A percentile compares a stretch with the other conserved stretches of the same genome.
Evolutionary conservation across 2,888 invertebrate species (phyloP).

Genomic region (Mongoloraphidia duomilia): DNA sequence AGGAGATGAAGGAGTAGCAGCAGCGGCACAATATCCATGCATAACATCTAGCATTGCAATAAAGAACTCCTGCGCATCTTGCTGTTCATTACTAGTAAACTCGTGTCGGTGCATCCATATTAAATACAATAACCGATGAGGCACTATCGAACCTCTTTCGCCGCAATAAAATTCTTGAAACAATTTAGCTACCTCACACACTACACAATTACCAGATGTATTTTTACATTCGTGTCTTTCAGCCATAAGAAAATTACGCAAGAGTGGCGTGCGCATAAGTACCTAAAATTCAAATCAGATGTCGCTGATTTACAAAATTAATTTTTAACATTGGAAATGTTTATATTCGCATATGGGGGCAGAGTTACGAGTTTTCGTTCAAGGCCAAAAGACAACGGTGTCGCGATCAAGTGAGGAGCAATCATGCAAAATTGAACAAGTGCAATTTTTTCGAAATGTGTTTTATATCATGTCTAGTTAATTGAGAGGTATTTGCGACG

Average conservation of each 20-base stretch:
- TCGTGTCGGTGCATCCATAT: constrained; percentile 96
- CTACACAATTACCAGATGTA: constrained; percentile 65
- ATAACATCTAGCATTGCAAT: constrained; percentile 88
- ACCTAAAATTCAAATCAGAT: constrained; percentile 37
- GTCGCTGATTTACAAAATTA: not conserved
- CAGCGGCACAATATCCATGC: constrained; percentile 55
- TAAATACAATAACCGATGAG: constrained; percentile 78
- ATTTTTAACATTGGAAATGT: no score
- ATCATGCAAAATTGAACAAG: no score
- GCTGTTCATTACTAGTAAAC: constrained; percentile 90
- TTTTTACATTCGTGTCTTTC: constrained; percentile 78
- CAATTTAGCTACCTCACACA: constrained; percentile 88
- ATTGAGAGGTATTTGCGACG: no score
- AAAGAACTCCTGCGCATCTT: constrained; percentile 98
- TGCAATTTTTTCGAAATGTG: no score
- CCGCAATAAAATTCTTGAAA: constrained; percentile 97
- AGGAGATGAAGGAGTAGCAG: no score
- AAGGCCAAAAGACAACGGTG: no score
- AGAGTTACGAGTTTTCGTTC: no score
- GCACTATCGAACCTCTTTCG: constrained; percentile 70
- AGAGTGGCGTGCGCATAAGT: constrained; percentile 83
- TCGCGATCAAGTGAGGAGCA: no score
- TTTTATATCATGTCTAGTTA: no score
- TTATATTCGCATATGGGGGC: no score
- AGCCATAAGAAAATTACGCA: constrained; percentile 89